Conservation (phyloP, 2,113 vertebrate genomes). For the Rhea americana region DNA sequence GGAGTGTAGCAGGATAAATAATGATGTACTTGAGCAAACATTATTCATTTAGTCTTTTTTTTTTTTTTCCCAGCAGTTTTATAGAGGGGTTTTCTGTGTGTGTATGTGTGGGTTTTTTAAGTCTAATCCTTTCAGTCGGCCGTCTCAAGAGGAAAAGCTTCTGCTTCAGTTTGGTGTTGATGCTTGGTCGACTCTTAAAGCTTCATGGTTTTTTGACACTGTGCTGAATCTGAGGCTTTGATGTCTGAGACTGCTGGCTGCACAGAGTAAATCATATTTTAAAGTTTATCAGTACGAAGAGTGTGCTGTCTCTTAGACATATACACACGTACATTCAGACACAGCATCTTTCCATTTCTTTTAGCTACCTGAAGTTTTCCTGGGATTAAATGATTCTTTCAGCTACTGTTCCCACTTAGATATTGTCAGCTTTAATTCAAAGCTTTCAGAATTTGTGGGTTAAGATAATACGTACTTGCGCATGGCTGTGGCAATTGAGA, state of each 20-base stretch:
- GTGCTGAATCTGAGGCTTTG: slow-evolving; percentile 67
- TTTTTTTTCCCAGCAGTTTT: slow-evolving; percentile 53
- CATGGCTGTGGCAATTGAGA: background rate
- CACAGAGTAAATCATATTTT: slow-evolving; percentile 67
- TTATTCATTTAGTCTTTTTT: slow-evolving; percentile 42
- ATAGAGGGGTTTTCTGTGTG: background rate
- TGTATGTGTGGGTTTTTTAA: background rate
- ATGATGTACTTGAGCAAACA: slow-evolving; percentile 44
- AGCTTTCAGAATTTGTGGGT: background rate
- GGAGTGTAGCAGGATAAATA: slow-evolving; percentile 48
- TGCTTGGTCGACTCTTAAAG: slow-evolving; percentile 68
- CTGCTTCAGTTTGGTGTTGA: slow-evolving; percentile 63
- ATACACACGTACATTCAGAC: background rate
- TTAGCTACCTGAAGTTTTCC: background rate
- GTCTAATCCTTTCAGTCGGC: slow-evolving; percentile 64
- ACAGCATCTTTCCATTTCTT: background rate
- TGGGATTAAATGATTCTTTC: slow-evolving; percentile 19
- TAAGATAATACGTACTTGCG: background rate
- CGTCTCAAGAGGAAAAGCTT: slow-evolving; percentile 66
- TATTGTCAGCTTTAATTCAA: background rate
- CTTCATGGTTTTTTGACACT: slow-evolving; percentile 70
- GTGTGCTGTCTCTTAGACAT: slow-evolving; percentile 19
- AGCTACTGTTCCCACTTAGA: background rate
- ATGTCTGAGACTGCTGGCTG: slow-evolving; percentile 65
- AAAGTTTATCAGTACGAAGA: slow-evolving; percentile 52